Evolutionary conservation across 2,888 invertebrate genomes (phyloP).

Genomic region (Drosophila putrida): DNA sequence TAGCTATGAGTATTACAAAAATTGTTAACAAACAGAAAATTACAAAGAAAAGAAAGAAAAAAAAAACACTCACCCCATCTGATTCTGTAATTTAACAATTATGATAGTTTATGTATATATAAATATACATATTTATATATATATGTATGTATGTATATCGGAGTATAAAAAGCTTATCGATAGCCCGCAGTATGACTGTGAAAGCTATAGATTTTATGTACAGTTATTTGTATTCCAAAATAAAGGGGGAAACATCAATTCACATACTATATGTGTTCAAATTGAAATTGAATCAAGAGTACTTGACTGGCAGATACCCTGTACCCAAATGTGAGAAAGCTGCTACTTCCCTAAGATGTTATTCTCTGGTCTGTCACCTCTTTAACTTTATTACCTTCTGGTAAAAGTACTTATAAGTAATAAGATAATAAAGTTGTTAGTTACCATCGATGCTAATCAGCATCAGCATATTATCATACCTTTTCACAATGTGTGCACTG

Average conservation of each 20-base stretch:
- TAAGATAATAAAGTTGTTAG: no score
- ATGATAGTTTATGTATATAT: constrained; percentile 29
- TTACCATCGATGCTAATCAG: no score
- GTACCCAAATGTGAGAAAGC: neutral
- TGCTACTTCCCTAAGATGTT: no score
- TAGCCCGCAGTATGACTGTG: constrained; percentile 35
- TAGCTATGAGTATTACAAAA: constrained; percentile 33
- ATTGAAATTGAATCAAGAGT: neutral
- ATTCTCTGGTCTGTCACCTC: no score
- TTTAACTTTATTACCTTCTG: no score
- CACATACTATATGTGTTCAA: constrained; percentile 1
- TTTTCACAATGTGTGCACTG: neutral
- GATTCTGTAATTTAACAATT: constrained; percentile 23
- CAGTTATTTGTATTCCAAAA: constrained; percentile 17
- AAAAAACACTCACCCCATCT: neutral
- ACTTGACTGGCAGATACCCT: constrained; percentile 1
- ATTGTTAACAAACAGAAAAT: constrained; percentile 10
- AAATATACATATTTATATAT: constrained; percentile 8
- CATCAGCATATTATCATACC: neutral
- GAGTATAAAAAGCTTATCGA: constrained; percentile 52
- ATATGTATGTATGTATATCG: constrained; percentile 21
- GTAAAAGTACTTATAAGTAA: no score
- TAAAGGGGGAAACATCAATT: constrained; percentile 2
- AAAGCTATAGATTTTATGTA: constrained; percentile 35
- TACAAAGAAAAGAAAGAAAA: neutral